These are phyloP conservation scores for Hystrix brachyura DNA, from an alignment of 2,113 vertebrate genomes.

Conservation along the genomic window DNA sequence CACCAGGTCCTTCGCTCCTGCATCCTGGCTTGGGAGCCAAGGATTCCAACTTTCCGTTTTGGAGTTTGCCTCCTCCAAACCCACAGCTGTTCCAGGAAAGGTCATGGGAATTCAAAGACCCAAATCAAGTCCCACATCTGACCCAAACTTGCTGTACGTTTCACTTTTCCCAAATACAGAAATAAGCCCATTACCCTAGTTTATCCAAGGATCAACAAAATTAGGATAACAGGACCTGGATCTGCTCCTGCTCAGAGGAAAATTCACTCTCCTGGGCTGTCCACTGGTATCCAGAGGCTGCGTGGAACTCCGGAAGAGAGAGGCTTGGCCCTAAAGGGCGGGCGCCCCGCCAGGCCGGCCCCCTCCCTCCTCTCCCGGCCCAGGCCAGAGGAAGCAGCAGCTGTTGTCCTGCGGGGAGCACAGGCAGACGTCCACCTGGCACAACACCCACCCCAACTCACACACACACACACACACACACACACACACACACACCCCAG, in stretches of 20 bases:
- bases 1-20: neutral
- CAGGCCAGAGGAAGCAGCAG: slow-evolving; percentile 72
- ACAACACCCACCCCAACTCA: slow-evolving; percentile 38
- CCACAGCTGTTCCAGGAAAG: slow-evolving; percentile 79
- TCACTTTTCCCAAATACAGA: slow-evolving; percentile 65
- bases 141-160: slow-evolving; percentile 49
- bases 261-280: slow-evolving; percentile 49
- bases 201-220: slow-evolving; percentile 48
- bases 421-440: slow-evolving; percentile 78
- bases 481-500: neutral
- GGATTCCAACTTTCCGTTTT: slow-evolving; percentile 57
- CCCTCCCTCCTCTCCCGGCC: neutral
- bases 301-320: slow-evolving; percentile 68
- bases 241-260: slow-evolving; percentile 33
- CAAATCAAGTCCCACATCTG: slow-evolving; percentile 43
- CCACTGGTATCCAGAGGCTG: slow-evolving; percentile 66
- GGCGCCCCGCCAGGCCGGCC: slow-evolving; percentile 60
- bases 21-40: slow-evolving; percentile 37
- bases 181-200: slow-evolving; percentile 61
- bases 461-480: neutral
- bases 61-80: slow-evolving; percentile 57
- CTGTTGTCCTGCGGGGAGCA: slow-evolving; percentile 73
- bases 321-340: slow-evolving; percentile 54
- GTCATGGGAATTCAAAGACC: slow-evolving; percentile 77
- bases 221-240: slow-evolving; percentile 54